These are phyloP conservation scores for Marmota monax DNA, from an alignment of 2,113 vertebrate species.

Conservation along the genomic window DNA sequence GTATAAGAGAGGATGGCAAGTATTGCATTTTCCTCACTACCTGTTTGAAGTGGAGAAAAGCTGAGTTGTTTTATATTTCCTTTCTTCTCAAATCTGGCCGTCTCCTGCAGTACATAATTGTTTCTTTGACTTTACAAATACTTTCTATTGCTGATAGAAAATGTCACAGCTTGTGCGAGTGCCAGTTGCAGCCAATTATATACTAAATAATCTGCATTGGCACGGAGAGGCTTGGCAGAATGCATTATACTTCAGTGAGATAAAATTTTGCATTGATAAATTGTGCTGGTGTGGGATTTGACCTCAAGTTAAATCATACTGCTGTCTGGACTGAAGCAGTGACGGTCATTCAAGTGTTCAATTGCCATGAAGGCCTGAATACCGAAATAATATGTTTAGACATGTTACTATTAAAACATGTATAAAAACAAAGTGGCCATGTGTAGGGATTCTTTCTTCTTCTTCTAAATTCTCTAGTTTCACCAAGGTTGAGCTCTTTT, in stretches of 20 bases:
- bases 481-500: not conserved
- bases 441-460: not conserved
- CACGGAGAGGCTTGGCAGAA: not conserved
- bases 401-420: not conserved
- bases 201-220: not conserved
- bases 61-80: not conserved
- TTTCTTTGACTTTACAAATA: not conserved
- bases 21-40: not conserved
- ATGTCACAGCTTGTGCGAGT: not conserved
- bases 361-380: not conserved
- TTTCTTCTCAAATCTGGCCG: not conserved
- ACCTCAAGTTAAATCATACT: not conserved
- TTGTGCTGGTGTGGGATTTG: not conserved
- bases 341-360: not conserved
- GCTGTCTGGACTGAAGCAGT: not conserved
- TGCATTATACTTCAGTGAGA: not conserved
- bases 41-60: not conserved
- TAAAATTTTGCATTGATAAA: slow-evolving; percentile 35
- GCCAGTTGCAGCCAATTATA: slow-evolving; percentile 31
- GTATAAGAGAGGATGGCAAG: not conserved
- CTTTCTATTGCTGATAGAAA: slow-evolving; percentile 7
- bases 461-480: slow-evolving; percentile 46
- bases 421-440: not conserved
- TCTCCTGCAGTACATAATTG: not conserved
- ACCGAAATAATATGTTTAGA: not conserved